Percentiles rank a stretch among this genome's conserved stretches.
Conservation (phyloP, 2,888 invertebrate genomes). For the Apotomis betuletana region DNA sequence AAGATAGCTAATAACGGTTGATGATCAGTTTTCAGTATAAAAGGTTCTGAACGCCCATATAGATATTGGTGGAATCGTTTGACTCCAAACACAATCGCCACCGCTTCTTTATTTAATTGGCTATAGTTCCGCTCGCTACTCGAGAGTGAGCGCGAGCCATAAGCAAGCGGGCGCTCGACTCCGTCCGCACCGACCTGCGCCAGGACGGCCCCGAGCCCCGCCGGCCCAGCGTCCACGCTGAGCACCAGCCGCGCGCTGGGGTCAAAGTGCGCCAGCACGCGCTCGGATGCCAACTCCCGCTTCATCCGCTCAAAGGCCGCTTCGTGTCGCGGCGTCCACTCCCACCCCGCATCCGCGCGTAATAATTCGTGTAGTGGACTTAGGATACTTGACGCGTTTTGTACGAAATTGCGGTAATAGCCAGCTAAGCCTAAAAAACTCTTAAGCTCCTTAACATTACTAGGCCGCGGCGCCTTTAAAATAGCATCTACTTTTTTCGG, state of each 20-base stretch:
- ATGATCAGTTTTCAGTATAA: slow-evolving; percentile 1
- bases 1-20: too few species aligned
- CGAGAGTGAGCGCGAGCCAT: slow-evolving; percentile 43
- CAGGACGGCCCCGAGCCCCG: slow-evolving; percentile 46
- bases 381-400: slow-evolving; percentile 33
- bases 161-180: slow-evolving; percentile 42
- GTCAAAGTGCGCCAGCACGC: slow-evolving; percentile 26
- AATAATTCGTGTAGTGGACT: slow-evolving; percentile 37
- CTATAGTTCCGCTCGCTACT: slow-evolving; percentile 43
- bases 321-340: slow-evolving; percentile 11
- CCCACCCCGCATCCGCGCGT: slow-evolving; percentile 24
- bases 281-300: background rate
- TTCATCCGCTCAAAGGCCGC: too few species aligned
- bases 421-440: slow-evolving; percentile 39
- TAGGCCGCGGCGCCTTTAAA: slow-evolving; percentile 12
- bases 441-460: slow-evolving; percentile 20
- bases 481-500: slow-evolving; percentile 35
- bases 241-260: slow-evolving; percentile 38
- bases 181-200: slow-evolving; percentile 18
- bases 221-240: slow-evolving; percentile 45
- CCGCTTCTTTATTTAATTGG: slow-evolving; percentile 45
- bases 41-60: slow-evolving; percentile 41
- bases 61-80: slow-evolving; percentile 45
- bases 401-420: slow-evolving; percentile 40
- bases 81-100: slow-evolving; percentile 39